Evolutionary conservation across 2,888 invertebrate species (phyloP).

Genomic region (Orthosia gothica): DNA sequence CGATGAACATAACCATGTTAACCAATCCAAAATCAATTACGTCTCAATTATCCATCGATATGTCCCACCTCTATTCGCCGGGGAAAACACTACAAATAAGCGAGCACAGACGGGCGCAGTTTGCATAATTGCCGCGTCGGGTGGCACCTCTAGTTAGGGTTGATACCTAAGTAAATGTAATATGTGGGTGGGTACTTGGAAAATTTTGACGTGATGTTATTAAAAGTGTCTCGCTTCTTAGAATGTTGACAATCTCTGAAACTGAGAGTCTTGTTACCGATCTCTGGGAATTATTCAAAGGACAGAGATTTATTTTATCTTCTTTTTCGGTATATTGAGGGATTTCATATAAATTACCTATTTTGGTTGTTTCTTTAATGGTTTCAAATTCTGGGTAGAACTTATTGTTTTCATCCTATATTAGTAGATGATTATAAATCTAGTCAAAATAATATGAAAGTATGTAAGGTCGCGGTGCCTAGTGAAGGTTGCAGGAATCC

Average conservation of each 20-base stretch:
- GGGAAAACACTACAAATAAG: conserved; percentile 81
- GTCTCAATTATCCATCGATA: conserved; percentile 66
- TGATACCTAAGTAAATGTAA: conserved; percentile 40
- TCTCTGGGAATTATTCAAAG: neutral
- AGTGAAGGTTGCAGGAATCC: no score
- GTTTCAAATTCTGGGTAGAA: neutral
- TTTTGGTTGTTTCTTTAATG: no score
- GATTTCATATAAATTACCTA: neutral
- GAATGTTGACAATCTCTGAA: neutral
- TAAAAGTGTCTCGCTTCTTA: neutral
- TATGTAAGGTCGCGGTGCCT: neutral
- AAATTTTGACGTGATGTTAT: conserved; percentile 30
- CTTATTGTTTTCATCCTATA: neutral
- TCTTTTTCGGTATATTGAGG: neutral
- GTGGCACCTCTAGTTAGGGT: conserved; percentile 65
- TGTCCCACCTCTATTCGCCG: conserved; percentile 68
- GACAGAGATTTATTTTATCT: neutral
- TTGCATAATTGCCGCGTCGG: conserved; percentile 82
- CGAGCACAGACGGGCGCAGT: conserved; percentile 77
- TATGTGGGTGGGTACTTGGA: conserved; percentile 26
- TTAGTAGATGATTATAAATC: neutral
- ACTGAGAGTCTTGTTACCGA: neutral
- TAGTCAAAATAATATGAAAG: neutral
- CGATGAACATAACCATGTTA: conserved; percentile 35
- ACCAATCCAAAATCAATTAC: conserved; percentile 65